Base-by-base conservation (phyloP, 2,113 vertebrate species). In the Coturnix japonica region DNA sequence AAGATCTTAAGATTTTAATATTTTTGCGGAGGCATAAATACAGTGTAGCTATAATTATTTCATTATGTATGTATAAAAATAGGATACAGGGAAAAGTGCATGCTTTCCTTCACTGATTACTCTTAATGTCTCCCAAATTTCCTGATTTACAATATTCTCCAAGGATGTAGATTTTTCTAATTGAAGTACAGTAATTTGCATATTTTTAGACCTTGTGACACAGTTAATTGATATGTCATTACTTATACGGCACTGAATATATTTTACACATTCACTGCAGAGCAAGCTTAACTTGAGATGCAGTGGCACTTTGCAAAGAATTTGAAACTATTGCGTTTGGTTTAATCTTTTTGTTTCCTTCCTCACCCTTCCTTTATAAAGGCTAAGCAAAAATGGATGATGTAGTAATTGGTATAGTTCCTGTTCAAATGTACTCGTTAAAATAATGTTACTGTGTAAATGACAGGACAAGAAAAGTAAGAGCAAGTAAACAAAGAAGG, bases 21-120 rank as follows among this genome's bases (percentile, higher is more conserved):
- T 98, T 98, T 97, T 98, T 97, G 95, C 97, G 94, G 96, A 97
- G 87, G 97, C 97, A 98, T 98, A 97, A 98, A 98, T 98, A 97
- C 94, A 93, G 95, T 95, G 95, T 96, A 94, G 96, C 97, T 98
- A 97, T 98, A 98, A 98, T 98, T 98, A 98, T 98, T 98, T 97
- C 98, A 98, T 98, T 98, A 98, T 97, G 98, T 97, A 97, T 97
- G 97, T 98, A 96, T 97, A 98, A 98, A 98, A 98, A 98, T 98
- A 98, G 98, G 96, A 96, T 97, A 97, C 37, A 5, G 96, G 97
- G 97, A 96, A 98, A 97, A 97, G 97, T 96, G 88, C 97, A 97
- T 96, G 97, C 97, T 97, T 98, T 98, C 97, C 97, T 97, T 98
- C 97, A 94, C 97, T 98, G 98, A 98, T 98, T 98, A 98, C 97